phyloP scores from a whole-genome alignment of 2,113 vertebrate genomes.

The Alectura lathami region DNA sequence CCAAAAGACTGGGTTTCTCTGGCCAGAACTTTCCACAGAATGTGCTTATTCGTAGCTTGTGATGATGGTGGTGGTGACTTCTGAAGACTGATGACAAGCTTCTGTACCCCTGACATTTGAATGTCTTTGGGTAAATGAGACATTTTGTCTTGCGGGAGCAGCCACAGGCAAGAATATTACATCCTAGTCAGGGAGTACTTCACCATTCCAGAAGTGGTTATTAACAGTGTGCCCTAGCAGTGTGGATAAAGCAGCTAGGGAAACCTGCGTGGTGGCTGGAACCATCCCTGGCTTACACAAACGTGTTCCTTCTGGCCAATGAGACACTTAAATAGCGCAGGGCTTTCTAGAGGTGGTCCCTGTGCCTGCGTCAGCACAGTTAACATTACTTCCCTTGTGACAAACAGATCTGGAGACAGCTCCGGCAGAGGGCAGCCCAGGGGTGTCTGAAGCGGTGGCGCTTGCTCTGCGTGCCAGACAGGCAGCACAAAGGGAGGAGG shows the following conservation, averaged over 20 bases:
- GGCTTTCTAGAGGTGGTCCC: rapidly evolving
- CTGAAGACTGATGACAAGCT: not conserved
- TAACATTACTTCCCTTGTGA: rapidly evolving
- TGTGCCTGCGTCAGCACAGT: rapidly evolving
- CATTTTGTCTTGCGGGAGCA: not conserved
- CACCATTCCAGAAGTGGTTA: not conserved
- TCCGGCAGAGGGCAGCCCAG: not conserved
- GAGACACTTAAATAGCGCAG: rapidly evolving
- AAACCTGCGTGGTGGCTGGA: rapidly evolving
- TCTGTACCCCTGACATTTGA: not conserved
- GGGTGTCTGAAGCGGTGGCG: not conserved
- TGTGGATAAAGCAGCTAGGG: rapidly evolving
- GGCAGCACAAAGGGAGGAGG: not conserved
- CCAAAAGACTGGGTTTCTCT: not conserved
- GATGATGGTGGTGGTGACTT: not conserved
- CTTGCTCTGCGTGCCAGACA: slow-evolving; percentile 49
- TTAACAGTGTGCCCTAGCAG: not conserved
- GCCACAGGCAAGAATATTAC: not conserved
- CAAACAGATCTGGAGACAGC: rapidly evolving
- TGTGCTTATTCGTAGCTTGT: not conserved
- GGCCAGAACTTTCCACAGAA: not conserved
- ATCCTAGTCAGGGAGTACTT: not conserved
- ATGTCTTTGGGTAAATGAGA: not conserved
- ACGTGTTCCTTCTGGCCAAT: rapidly evolving
- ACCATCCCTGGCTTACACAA: not conserved